Conservation (phyloP, 2,113 vertebrate species). For the Astur gentilis region DNA sequence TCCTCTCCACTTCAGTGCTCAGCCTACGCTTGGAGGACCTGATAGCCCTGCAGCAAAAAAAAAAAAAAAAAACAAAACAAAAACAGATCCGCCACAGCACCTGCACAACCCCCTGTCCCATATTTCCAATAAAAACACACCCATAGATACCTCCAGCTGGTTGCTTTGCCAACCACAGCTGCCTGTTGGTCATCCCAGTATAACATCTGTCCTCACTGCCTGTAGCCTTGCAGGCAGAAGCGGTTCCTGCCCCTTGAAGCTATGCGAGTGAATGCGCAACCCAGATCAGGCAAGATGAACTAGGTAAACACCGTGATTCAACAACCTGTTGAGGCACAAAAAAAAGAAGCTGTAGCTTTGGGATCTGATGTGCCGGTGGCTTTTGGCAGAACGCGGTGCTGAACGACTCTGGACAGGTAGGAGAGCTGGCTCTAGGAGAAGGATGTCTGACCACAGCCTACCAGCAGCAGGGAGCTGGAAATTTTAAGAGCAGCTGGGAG, state of each 20-base stretch:
- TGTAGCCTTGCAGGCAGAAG: neutral
- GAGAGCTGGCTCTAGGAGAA: neutral
- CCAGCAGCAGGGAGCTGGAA: neutral
- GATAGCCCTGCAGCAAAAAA: neutral
- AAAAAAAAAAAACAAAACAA: neutral
- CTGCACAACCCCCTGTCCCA: rapidly evolving
- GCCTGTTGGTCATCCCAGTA: too few species aligned
- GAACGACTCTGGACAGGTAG: neutral
- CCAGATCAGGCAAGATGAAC: neutral
- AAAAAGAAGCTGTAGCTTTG: neutral
- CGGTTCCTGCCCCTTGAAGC: neutral
- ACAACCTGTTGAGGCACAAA: neutral
- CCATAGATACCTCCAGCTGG: neutral
- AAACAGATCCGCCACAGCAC: neutral
- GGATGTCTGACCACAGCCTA: neutral
- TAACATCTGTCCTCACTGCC: neutral
- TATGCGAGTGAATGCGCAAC: rapidly evolving
- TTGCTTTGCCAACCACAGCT: neutral
- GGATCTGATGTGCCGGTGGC: neutral
- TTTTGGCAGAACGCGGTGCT: neutral
- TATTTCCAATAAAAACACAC: neutral
- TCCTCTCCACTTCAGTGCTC: neutral
- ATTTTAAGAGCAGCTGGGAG: neutral
- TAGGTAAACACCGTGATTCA: rapidly evolving
- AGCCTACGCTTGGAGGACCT: neutral